phyloP scores from a whole-genome alignment of 2,888 invertebrate species.

The Xylota segnis region DNA sequence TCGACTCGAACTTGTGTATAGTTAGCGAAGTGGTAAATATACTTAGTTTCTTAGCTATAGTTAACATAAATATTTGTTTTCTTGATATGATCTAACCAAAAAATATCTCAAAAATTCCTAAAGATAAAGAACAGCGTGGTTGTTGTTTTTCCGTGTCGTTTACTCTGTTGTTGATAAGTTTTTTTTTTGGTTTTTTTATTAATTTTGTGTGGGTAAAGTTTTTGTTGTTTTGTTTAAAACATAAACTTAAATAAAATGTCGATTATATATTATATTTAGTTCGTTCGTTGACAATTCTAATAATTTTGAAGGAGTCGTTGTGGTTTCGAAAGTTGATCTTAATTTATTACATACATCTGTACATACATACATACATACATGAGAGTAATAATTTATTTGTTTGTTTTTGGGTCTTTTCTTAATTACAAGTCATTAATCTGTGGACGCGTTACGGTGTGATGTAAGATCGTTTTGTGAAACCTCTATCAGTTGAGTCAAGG shows the following conservation, averaged over 20 bases:
- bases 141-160: slow-evolving; percentile 52
- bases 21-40: slow-evolving; percentile 46
- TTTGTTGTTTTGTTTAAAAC: slow-evolving; percentile 9
- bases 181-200: slow-evolving; percentile 17
- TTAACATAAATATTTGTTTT: slow-evolving; percentile 68
- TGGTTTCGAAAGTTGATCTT: slow-evolving; percentile 1
- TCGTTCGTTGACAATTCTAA: background rate
- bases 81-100: slow-evolving; percentile 67
- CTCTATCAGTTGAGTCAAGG: too few relatives aligned
- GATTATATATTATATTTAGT: too few relatives aligned
- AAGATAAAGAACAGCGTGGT: slow-evolving; percentile 51
- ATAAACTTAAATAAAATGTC: slow-evolving; percentile 3
- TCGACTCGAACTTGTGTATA: slow-evolving; percentile 55
- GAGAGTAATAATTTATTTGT: slow-evolving; percentile 1
- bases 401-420: background rate
- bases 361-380: too few relatives aligned
- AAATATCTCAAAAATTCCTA: slow-evolving; percentile 67
- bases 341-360: background rate
- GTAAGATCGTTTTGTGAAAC: too few relatives aligned
- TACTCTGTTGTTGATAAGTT: slow-evolving; percentile 49
- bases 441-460: background rate
- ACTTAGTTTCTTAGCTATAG: slow-evolving; percentile 62
- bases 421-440: background rate
- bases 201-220: slow-evolving; percentile 39
- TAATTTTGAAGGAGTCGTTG: background rate